These are phyloP conservation scores for Melanotaenia boesemani DNA, from an alignment of 2,797 vertebrate species.

Conservation along the genomic window DNA sequence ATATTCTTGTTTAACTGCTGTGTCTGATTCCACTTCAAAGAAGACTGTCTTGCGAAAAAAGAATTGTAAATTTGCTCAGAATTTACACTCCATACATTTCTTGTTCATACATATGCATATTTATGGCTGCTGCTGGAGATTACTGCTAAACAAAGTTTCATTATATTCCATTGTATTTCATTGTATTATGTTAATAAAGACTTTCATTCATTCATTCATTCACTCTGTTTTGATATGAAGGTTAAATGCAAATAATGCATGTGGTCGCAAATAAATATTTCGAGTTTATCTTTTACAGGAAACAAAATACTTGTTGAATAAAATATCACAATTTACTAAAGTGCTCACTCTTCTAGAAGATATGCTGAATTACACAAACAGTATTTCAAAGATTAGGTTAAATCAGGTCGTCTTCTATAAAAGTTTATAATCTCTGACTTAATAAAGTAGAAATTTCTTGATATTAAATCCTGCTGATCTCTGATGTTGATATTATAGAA, in stretches of 20 bases:
- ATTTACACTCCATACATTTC: background rate
- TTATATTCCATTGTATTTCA: too few relatives aligned
- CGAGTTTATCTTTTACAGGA: too few relatives aligned
- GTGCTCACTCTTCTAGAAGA: conserved; percentile 37
- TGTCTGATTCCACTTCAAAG: background rate
- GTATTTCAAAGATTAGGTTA: background rate
- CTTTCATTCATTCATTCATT: too few relatives aligned
- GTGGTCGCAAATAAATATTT: too few relatives aligned
- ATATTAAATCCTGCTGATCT: background rate
- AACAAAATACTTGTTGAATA: too few relatives aligned
- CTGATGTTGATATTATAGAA: background rate
- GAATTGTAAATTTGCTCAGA: background rate
- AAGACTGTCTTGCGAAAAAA: background rate
- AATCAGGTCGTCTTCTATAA: background rate
- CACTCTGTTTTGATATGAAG: too few relatives aligned
- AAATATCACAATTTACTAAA: background rate
- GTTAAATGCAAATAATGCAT: too few relatives aligned
- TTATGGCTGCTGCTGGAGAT: background rate
- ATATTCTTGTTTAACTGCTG: background rate
- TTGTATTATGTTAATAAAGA: too few relatives aligned
- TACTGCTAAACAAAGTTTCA: too few relatives aligned
- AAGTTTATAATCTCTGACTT: background rate
- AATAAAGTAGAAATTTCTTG: background rate
- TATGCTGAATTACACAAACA: conserved; percentile 26
- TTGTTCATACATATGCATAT: background rate